Evolutionary conservation across 2,888 invertebrate genomes (phyloP).

Genomic region (Thereva nobilitata): DNA sequence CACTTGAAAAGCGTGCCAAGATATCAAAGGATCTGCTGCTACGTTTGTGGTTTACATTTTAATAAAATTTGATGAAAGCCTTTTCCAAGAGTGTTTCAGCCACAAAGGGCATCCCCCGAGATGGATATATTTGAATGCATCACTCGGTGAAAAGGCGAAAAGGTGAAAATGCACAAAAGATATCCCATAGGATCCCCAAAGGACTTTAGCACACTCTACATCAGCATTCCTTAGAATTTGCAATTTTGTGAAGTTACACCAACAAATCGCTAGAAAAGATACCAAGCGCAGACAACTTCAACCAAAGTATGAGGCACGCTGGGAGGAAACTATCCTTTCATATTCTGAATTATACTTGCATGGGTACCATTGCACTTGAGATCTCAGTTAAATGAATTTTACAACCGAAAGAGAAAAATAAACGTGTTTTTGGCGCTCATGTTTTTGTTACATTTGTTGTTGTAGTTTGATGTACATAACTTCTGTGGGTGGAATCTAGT

Average conservation of each 20-base stretch:
- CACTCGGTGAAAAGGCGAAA: constrained; percentile 26
- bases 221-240: constrained; percentile 28
- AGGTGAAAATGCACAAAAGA: constrained; percentile 34
- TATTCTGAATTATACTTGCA: constrained; percentile 31
- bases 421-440: too few relatives aligned
- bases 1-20: background rate
- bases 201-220: constrained; percentile 19
- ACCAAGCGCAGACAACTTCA: constrained; percentile 18
- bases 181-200: constrained; percentile 27
- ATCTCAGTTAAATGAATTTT: constrained; percentile 31
- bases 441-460: too few relatives aligned
- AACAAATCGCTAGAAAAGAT: constrained; percentile 22
- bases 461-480: too few relatives aligned
- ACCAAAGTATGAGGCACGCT: constrained; percentile 18
- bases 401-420: background rate
- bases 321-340: constrained; percentile 24
- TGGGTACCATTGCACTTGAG: constrained; percentile 26
- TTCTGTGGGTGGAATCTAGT: too few relatives aligned
- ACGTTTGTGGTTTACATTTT: constrained; percentile 24
- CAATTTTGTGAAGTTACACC: constrained; percentile 20
- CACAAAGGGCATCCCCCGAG: constrained; percentile 29
- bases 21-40: constrained; percentile 7
- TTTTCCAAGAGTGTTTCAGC: background rate
- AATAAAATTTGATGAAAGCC: constrained; percentile 32
- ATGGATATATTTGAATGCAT: constrained; percentile 27